Conservation (phyloP, 2,888 invertebrate species). For the Odontothrips loti region DNA sequence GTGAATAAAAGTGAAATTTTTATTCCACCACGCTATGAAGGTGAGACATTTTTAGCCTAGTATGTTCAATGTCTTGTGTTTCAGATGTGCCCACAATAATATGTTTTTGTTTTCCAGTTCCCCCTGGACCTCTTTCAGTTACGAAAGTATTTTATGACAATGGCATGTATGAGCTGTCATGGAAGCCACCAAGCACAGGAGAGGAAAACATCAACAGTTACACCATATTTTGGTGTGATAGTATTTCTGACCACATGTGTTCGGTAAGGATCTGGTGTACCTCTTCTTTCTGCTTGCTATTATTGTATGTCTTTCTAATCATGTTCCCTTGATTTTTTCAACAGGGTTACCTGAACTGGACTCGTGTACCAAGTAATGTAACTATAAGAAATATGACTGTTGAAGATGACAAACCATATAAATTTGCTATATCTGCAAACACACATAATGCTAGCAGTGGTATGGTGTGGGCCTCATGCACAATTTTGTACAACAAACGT, state of each 20-base stretch:
- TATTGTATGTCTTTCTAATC: neutral
- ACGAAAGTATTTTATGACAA: conserved; percentile 69
- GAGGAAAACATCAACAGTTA: conserved; percentile 53
- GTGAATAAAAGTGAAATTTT: conserved; percentile 54
- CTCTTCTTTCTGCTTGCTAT: neutral
- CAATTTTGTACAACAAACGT: conserved; percentile 52
- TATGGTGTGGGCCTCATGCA: conserved; percentile 80
- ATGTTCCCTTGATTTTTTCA: conserved; percentile 33
- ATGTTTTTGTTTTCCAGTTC: conserved; percentile 43
- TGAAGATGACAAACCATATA: conserved; percentile 57
- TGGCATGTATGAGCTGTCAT: conserved; percentile 68
- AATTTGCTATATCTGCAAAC: conserved; percentile 79
- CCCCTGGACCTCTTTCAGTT: conserved; percentile 56
- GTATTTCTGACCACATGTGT: conserved; percentile 58
- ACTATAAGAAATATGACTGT: conserved; percentile 56
- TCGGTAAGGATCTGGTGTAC: conserved; percentile 43
- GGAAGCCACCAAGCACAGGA: conserved; percentile 56
- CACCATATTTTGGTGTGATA: conserved; percentile 76
- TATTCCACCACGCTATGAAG: conserved; percentile 52
- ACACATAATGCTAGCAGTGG: conserved; percentile 66
- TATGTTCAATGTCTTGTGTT: conserved; percentile 38
- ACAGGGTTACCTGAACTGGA: conserved; percentile 60
- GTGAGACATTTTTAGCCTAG: conserved; percentile 44
- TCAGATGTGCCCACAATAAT: neutral
- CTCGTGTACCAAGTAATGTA: conserved; percentile 51